Percentiles rank a stretch among this genome's conserved stretches.
Conservation (phyloP, 2,113 vertebrate genomes). For the Corythoichthys intestinalis region DNA sequence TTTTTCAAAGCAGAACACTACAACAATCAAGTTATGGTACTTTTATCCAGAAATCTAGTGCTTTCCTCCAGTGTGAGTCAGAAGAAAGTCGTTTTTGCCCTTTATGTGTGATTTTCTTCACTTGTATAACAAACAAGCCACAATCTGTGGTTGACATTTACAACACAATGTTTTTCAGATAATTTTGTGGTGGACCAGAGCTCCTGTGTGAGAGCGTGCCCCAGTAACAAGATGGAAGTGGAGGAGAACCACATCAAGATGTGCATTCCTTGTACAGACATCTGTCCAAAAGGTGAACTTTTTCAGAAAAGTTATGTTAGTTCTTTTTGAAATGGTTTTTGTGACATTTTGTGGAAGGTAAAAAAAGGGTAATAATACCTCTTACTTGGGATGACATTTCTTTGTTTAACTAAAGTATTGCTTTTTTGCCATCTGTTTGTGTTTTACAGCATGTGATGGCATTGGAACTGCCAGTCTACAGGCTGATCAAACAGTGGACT, state of each 20-base stretch:
- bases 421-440: not conserved
- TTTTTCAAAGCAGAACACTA: not conserved
- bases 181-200: slow-evolving; percentile 99
- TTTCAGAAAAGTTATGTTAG: not conserved
- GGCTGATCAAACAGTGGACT: slow-evolving; percentile 90
- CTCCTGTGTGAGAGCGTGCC: slow-evolving; percentile 95
- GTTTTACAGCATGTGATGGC: slow-evolving; percentile 86
- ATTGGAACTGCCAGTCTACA: slow-evolving; percentile 91
- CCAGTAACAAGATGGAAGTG: slow-evolving; percentile 97
- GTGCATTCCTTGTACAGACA: slow-evolving; percentile 96
- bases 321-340: slow-evolving; percentile 4
- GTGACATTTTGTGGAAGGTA: not conserved
- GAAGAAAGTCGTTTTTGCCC: slow-evolving; percentile 14
- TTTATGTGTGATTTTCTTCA: slow-evolving; percentile 5
- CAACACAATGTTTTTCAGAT: slow-evolving; percentile 71
- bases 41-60: not conserved
- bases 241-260: slow-evolving; percentile 96
- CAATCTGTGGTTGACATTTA: slow-evolving; percentile 39
- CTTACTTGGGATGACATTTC: not conserved
- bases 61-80: not conserved
- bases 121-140: slow-evolving; percentile 28
- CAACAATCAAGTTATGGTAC: not conserved
- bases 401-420: not conserved
- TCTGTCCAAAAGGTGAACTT: slow-evolving; percentile 92
- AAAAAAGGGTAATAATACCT: not conserved